These are phyloP conservation scores for Chascanopsetta lugubris DNA, from an alignment of 2,113 vertebrate species.

Conservation along the genomic window DNA sequence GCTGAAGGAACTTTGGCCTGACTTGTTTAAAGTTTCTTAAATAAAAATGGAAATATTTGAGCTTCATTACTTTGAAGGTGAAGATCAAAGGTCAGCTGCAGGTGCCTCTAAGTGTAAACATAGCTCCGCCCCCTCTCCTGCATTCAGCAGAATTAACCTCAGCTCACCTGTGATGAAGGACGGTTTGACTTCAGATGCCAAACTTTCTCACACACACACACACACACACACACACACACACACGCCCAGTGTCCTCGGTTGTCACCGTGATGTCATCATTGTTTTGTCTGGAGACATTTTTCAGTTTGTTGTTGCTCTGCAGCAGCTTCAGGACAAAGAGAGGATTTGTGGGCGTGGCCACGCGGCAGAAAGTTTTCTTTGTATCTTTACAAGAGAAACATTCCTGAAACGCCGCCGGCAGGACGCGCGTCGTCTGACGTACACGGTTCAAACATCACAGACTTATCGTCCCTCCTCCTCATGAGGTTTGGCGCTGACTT, in stretches of 20 bases:
- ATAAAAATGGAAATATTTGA: too few relatives aligned
- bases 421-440: background rate
- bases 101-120: slow-evolving; percentile 20
- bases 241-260: slow-evolving; percentile 23
- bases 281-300: slow-evolving; percentile 48
- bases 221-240: background rate
- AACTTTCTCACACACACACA: background rate
- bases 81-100: too few relatives aligned
- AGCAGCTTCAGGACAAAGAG: slow-evolving; percentile 1
- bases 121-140: slow-evolving; percentile 57
- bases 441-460: background rate
- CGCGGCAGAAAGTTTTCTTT: background rate
- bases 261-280: slow-evolving; percentile 59
- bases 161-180: slow-evolving; percentile 7
- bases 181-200: slow-evolving; percentile 35
- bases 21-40: too few relatives aligned
- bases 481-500: too few relatives aligned
- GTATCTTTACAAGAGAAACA: background rate
- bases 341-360: background rate
- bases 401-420: background rate
- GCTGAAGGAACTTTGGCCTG: too few relatives aligned
- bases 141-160: slow-evolving; percentile 32
- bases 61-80: too few relatives aligned
- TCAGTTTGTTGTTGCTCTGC: slow-evolving; percentile 15
- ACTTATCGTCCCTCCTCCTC: too few relatives aligned